Evolutionary conservation across 2,797 vertebrate species (phyloP).

Genomic region (Pelochelys cantorii): DNA sequence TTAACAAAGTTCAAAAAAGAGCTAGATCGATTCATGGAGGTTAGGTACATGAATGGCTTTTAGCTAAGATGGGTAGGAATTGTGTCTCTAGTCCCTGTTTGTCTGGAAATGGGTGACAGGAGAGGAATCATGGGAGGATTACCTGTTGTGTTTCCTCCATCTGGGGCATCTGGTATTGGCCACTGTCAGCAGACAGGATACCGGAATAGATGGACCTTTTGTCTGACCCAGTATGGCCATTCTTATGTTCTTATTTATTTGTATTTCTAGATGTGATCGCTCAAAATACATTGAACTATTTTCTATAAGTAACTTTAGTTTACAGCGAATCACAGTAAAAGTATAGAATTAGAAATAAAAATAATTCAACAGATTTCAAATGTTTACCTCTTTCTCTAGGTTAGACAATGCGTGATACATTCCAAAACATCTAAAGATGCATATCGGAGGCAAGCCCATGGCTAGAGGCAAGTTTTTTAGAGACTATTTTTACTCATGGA

Average conservation of each 20-base stretch:
- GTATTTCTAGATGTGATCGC: not conserved
- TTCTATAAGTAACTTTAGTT: not conserved
- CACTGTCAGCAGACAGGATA: no score
- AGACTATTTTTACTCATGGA: not conserved
- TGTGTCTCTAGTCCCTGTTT: no score
- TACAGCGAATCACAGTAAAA: not conserved
- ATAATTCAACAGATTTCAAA: not conserved
- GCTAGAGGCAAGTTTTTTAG: not conserved
- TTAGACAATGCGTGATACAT: not conserved
- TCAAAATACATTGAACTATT: not conserved
- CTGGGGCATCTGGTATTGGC: no score
- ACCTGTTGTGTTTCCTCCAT: no score
- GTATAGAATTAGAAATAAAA: not conserved
- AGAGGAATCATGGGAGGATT: no score
- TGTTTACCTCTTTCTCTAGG: not conserved
- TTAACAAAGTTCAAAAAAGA: no score
- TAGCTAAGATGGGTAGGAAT: no score
- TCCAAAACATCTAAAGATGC: not conserved
- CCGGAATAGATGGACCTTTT: no score
- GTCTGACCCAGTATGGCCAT: no score
- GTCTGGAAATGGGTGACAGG: no score
- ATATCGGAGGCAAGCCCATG: not conserved
- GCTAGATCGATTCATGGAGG: no score
- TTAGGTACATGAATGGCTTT: no score
- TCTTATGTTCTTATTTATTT: not conserved